These are phyloP conservation scores for Gila orcuttii DNA, from an alignment of 2,113 vertebrate genomes.

Conservation along the genomic window DNA sequence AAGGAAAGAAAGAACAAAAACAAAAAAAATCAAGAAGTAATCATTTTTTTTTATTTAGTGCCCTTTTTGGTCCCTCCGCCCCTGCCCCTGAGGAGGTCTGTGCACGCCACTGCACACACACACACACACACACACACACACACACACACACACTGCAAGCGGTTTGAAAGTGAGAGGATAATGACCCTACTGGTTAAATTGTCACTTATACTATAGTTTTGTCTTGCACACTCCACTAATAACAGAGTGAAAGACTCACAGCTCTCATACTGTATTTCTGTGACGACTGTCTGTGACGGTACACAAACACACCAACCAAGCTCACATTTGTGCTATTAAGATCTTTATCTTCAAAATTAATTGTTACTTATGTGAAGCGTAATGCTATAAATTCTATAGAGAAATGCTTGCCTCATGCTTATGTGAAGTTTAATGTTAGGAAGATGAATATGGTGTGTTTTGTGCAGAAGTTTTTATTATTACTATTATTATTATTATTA, in stretches of 20 bases:
- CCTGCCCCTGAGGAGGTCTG: too few species aligned
- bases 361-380: background rate
- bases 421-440: background rate
- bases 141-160: slow-evolving; percentile 66
- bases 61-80: too few species aligned
- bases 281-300: background rate
- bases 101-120: too few species aligned
- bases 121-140: slow-evolving; percentile 65
- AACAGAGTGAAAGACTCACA: background rate
- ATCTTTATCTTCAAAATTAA: background rate
- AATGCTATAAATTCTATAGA: background rate
- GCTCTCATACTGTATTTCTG: slow-evolving; percentile 32
- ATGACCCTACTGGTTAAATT: slow-evolving; percentile 77
- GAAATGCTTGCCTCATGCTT: background rate
- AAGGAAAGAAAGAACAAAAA: too few species aligned
- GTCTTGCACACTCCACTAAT: slow-evolving; percentile 63
- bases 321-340: background rate
- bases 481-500: background rate
- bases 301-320: background rate
- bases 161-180: slow-evolving; percentile 79
- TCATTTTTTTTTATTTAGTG: too few species aligned
- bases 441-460: background rate
- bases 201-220: slow-evolving; percentile 78
- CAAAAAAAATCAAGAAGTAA: too few species aligned
- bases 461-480: background rate